A percentile compares a stretch with the other conserved stretches of the same genome.
These are phyloP conservation scores for Manis javanica DNA, from an alignment of 2,797 vertebrate genomes.

Conservation along the genomic window DNA sequence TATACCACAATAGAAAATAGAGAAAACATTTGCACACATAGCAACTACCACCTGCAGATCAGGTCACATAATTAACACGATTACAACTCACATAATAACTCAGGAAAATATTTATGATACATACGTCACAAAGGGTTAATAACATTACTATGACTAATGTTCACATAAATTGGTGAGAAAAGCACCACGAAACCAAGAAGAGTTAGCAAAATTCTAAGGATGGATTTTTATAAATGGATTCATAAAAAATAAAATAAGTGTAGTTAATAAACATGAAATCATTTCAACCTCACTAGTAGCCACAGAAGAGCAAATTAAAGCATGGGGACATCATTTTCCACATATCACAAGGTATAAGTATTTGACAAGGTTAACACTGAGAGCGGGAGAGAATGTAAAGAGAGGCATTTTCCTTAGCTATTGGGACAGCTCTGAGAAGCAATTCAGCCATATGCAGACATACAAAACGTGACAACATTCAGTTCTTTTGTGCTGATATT, in stretches of 20 bases:
- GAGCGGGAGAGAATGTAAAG: not conserved
- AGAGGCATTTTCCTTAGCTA: fast-evolving
- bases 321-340: no score
- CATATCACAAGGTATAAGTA: not conserved
- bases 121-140: not conserved
- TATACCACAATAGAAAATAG: not conserved
- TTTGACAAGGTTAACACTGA: not conserved
- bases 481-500: not conserved
- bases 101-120: not conserved
- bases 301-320: not conserved
- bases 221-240: not conserved
- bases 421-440: not conserved
- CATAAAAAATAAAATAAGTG: not conserved
- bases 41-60: not conserved
- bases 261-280: not conserved
- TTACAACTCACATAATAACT: not conserved
- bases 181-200: not conserved
- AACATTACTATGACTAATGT: not conserved
- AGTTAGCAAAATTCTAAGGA: not conserved
- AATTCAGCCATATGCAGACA: not conserved
- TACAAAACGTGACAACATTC: not conserved
- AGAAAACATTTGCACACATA: not conserved
- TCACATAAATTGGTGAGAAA: not conserved
- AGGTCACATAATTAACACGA: not conserved
- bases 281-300: not conserved